Conservation (phyloP, 2,888 invertebrate genomes). For the Andrena praecox region DNA sequence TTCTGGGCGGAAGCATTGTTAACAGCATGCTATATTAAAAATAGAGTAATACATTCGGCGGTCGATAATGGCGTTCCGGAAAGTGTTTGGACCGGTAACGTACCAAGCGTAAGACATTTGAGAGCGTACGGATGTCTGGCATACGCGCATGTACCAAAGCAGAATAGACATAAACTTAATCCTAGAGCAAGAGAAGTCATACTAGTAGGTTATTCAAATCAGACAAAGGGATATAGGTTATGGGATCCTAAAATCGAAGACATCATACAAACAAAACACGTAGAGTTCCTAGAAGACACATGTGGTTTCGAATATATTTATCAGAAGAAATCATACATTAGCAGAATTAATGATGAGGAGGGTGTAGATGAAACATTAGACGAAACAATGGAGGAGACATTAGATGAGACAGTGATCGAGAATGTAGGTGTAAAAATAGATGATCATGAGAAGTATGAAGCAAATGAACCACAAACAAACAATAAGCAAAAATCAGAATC, state of each 20-base stretch:
- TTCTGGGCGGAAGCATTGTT: slow-evolving; percentile 9
- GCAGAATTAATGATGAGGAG: neutral
- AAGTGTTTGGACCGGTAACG: slow-evolving; percentile 1
- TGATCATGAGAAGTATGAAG: neutral
- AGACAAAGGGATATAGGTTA: slow-evolving; percentile 33
- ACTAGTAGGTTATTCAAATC: slow-evolving; percentile 5
- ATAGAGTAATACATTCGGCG: slow-evolving; percentile 1
- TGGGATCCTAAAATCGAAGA: slow-evolving; percentile 25
- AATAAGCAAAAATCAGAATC: too few relatives aligned
- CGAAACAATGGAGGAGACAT: neutral
- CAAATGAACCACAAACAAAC: too few relatives aligned
- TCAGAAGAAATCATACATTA: neutral
- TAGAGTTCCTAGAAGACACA: slow-evolving; percentile 29
- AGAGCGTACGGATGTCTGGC: slow-evolving; percentile 7
- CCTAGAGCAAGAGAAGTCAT: slow-evolving; percentile 7
- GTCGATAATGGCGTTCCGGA: neutral
- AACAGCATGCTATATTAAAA: slow-evolving; percentile 5
- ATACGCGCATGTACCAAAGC: neutral
- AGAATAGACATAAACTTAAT: neutral
- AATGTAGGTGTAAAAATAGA: neutral
- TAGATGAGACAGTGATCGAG: neutral
- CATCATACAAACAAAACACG: slow-evolving; percentile 28
- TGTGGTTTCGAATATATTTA: slow-evolving; percentile 30
- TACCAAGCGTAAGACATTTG: slow-evolving; percentile 3
- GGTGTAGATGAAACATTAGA: neutral